Base-by-base conservation (phyloP, 2,888 invertebrate genomes). In the Auanema freiburgensis region DNA sequence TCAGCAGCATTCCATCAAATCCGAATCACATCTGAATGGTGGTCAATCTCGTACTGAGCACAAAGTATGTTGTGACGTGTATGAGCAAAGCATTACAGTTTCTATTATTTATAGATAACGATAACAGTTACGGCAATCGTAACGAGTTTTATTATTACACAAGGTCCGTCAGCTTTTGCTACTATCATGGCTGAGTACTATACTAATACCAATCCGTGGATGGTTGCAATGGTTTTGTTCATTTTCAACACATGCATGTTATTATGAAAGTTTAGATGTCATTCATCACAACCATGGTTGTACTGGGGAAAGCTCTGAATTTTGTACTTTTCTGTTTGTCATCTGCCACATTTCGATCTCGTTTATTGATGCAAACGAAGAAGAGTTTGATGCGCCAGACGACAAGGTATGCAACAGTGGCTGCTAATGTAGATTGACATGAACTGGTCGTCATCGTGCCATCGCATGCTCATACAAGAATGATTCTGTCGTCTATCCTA, bases 291-390 rank as follows among this genome's bases (percentile, higher is more conserved):
- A 74, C 75, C 40, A 67, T 80, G 52, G 80, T 81, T 1, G 72
- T 77, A 0, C 56, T 78, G 14, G 81, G 81, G 18, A 79, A 81
- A 53, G 69, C 81, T 0, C 66, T 81, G n/a, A 79, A 78, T 63
- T 80, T 80, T 58, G 76, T 79, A 18, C 74, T 80, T 49, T 80
- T 80, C 77, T 80, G 80, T 57, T 68, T 80, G 8, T 73, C 74
- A 2, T 77, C 77, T 12, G 70, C 76, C 23, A 70, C 71, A n/a
- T 80, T 80, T 69, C 74, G 80, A 11, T 69, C 72, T 53, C 69
- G 76, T 49, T 72, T 80, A 18, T 65, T 79, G 21, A 63, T 66
- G 52, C 70, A 75, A 58, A 77, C 79, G 41, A 78, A 79, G 58
- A 67, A 71, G 50, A 69, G 74, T 23, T 63, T 77, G 16, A 57